These are phyloP conservation scores for Xenopus petersii DNA, from an alignment of 2,797 vertebrate species.

Conservation along the genomic window DNA sequence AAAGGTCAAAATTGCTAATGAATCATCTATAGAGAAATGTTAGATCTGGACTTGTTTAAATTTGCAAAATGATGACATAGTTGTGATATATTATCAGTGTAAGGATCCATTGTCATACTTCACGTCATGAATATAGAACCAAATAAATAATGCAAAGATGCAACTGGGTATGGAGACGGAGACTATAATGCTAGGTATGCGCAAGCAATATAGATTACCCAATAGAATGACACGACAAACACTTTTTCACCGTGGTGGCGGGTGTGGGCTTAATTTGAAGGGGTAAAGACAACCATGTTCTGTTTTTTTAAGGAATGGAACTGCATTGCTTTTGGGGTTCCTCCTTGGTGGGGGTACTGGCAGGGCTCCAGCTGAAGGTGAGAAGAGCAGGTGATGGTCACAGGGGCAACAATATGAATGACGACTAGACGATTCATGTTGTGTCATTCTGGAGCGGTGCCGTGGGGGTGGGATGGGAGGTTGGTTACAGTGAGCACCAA, in stretches of 20 bases:
- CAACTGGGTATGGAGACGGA: too few species aligned
- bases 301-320: background rate
- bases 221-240: background rate
- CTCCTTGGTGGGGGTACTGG: conserved; percentile 6
- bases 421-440: background rate
- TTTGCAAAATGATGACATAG: too few species aligned
- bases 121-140: background rate
- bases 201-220: background rate
- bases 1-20: background rate
- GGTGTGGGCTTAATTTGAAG: background rate
- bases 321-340: conserved; percentile 3
- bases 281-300: background rate
- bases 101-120: too few species aligned
- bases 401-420: background rate
- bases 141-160: conserved; percentile 1
- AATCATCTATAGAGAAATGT: background rate
- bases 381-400: background rate
- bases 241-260: conserved; percentile 2
- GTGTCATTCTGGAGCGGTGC: background rate
- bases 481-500: background rate
- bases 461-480: background rate
- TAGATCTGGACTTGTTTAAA: background rate
- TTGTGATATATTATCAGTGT: too few species aligned
- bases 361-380: background rate
- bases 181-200: background rate